Conservation (phyloP, 1,140 invertebrate genomes). For the Uloborus diversus region DNA sequence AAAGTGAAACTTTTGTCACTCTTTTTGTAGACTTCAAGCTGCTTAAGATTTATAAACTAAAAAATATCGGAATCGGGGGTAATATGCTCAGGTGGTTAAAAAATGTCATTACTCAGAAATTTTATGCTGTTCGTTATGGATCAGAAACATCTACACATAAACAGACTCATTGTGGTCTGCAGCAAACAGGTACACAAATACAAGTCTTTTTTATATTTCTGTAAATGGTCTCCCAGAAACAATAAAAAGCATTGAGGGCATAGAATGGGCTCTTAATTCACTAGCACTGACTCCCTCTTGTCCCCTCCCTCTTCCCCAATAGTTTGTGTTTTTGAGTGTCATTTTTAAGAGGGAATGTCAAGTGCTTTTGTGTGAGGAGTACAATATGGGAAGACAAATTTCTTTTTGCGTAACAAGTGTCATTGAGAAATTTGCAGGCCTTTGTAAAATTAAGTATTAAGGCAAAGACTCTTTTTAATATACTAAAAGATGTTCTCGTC, state of each 20-base stretch:
- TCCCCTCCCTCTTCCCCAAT: too few species aligned
- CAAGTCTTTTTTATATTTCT: conserved; percentile 2
- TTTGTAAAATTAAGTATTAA: too few species aligned
- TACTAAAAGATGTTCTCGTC: too few species aligned
- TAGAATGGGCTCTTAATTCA: not conserved
- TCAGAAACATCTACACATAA: not conserved
- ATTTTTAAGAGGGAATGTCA: too few species aligned
- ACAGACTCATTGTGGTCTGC: conserved; percentile 14
- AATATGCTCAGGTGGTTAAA: conserved; percentile 24
- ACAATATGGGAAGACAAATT: too few species aligned
- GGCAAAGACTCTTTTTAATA: too few species aligned
- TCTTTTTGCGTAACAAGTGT: too few species aligned
- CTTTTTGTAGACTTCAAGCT: conserved; percentile 13
- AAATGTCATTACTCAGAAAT: conserved; percentile 20
- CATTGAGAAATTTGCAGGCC: too few species aligned
- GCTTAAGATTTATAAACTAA: conserved; percentile 15
- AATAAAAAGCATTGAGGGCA: not conserved
- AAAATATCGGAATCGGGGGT: not conserved
- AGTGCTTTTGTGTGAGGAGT: too few species aligned
- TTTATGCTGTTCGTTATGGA: conserved; percentile 5
- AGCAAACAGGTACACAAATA: not conserved
- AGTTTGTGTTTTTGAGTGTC: too few species aligned
- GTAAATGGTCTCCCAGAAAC: not conserved
- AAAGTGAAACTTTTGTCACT: not conserved
- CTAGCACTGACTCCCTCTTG: too few species aligned